Evolutionary conservation across 2,797 vertebrate species (phyloP).

Genomic region (Pantherophis alleghaniensis): DNA sequence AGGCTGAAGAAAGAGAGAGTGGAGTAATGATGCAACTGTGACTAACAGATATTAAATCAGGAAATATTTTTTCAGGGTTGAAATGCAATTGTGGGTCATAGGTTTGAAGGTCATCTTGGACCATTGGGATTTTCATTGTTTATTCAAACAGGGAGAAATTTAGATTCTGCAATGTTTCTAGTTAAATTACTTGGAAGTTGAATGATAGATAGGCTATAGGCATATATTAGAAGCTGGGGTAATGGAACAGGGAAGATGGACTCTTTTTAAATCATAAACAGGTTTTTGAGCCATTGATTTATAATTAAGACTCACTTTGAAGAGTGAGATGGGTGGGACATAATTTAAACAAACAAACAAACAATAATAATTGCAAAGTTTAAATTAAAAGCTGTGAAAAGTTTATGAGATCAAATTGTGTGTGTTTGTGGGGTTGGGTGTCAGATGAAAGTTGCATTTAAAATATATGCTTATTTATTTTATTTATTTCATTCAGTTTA

Average conservation of each 20-base stretch:
- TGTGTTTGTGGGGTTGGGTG: accelerated
- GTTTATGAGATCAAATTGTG: not conserved
- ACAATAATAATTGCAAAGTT: not conserved
- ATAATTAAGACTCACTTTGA: not conserved
- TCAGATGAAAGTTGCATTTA: not conserved
- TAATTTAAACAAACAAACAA: not conserved
- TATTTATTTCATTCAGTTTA: not conserved
- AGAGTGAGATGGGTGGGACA: not conserved
- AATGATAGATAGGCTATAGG: not conserved
- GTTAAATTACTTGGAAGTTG: not conserved
- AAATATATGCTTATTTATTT: not conserved
- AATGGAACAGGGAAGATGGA: not conserved
- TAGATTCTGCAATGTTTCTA: not conserved
- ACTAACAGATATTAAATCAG: not conserved
- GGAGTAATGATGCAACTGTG: not conserved
- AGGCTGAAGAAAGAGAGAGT: not conserved
- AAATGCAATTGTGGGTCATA: not conserved
- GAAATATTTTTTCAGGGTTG: not conserved
- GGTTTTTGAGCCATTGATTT: not conserved
- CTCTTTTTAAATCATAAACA: not conserved
- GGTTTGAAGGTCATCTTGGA: not conserved
- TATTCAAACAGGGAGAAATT: not conserved
- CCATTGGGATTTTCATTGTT: too few species aligned
- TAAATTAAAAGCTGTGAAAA: not conserved
- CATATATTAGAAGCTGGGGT: not conserved